A percentile compares a stretch with the other conserved stretches of the same genome.
Evolutionary conservation across 2,113 vertebrate species (phyloP).

Genomic region (Urocolius indicus): DNA sequence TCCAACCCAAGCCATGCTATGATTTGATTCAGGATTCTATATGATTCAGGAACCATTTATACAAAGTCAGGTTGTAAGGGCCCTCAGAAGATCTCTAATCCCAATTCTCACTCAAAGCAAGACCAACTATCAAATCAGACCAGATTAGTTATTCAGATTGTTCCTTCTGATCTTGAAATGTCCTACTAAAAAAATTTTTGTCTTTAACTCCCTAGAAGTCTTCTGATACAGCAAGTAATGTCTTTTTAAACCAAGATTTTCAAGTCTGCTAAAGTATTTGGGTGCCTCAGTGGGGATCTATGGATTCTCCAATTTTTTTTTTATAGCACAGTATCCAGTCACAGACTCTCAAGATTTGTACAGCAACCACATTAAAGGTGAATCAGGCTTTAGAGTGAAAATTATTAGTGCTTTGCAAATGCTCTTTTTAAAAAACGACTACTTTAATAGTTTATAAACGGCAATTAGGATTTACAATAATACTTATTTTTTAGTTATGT

Average conservation of each 20-base stretch:
- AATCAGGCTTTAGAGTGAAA: neutral
- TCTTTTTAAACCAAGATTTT: neutral
- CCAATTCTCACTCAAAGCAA: neutral
- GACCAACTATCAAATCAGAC: neutral
- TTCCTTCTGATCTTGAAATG: neutral
- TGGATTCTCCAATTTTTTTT: neutral
- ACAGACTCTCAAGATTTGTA: neutral
- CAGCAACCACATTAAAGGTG: neutral
- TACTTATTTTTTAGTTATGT: neutral
- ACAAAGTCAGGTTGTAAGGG: neutral
- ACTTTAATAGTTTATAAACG: neutral
- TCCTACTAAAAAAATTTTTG: neutral
- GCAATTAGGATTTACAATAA: neutral
- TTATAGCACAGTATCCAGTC: neutral
- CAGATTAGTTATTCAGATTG: neutral
- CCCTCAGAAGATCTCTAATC: neutral
- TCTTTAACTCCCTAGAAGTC: neutral
- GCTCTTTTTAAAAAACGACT: neutral
- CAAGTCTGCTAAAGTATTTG: neutral
- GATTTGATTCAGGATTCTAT: too few relatives aligned
- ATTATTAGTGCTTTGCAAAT: neutral
- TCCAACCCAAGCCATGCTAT: too few relatives aligned
- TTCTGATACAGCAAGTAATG: neutral
- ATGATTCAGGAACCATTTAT: neutral
- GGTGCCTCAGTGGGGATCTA: neutral